Evolutionary conservation across 2,888 invertebrate genomes (phyloP).

Genomic region (Fragum sueziense): DNA sequence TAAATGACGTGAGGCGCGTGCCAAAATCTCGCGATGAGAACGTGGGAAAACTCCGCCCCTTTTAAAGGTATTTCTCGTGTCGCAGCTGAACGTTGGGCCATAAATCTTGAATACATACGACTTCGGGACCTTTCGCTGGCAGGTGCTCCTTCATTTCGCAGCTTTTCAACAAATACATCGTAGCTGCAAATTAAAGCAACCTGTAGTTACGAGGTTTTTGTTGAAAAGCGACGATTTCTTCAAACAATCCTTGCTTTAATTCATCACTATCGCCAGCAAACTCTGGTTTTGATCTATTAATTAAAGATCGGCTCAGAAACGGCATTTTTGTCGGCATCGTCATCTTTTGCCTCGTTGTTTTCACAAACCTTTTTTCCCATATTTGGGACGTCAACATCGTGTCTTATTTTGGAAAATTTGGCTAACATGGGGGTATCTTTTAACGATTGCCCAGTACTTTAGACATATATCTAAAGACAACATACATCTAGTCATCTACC

Average conservation of each 20-base stretch:
- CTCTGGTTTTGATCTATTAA: background rate
- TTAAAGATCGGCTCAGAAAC: background rate
- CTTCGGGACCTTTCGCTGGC: constrained; percentile 47
- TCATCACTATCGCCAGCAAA: background rate
- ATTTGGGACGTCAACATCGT: background rate
- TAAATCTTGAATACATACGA: constrained; percentile 60
- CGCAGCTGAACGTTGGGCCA: constrained; percentile 42
- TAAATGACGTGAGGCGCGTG: constrained; percentile 63
- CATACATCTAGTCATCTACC: too few relatives aligned
- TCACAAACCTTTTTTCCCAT: background rate
- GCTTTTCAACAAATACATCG: too few relatives aligned
- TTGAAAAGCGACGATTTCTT: too few relatives aligned
- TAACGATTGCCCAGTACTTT: background rate
- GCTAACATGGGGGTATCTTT: background rate
- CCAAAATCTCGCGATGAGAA: constrained; percentile 45
- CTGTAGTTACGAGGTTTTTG: too few relatives aligned
- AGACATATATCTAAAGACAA: too few relatives aligned
- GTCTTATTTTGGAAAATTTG: too few relatives aligned
- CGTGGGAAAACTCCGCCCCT: constrained; percentile 64
- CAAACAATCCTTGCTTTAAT: background rate
- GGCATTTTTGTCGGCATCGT: background rate
- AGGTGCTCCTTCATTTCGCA: constrained; percentile 54
- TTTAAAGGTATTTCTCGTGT: constrained; percentile 52
- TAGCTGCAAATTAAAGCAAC: too few relatives aligned
- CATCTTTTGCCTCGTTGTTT: background rate